These are phyloP conservation scores for Drosophila melanosoma DNA, from an alignment of 2,888 invertebrate genomes.

Conservation along the genomic window DNA sequence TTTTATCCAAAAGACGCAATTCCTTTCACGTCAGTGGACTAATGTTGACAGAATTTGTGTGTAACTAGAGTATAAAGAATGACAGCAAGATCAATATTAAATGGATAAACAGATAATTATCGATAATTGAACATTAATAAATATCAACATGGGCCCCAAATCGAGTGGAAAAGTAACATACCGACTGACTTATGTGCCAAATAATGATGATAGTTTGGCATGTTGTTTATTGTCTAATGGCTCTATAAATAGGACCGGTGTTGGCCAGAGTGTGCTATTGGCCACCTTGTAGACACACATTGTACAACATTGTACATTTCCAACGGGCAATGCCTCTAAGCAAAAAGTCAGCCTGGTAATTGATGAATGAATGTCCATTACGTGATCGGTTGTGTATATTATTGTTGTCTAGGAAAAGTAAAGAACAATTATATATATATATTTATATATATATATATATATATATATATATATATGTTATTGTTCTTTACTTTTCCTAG, in stretches of 20 bases:
- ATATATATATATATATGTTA: too few species aligned
- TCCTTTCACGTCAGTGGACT: background rate
- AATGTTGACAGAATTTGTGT: slow-evolving; percentile 1
- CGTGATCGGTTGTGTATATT: slow-evolving; percentile 23
- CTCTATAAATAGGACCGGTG: slow-evolving; percentile 48
- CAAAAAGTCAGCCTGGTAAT: slow-evolving; percentile 39
- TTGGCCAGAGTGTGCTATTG: slow-evolving; percentile 24
- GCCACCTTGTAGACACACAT: slow-evolving; percentile 49
- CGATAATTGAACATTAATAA: slow-evolving; percentile 70
- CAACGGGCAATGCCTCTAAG: slow-evolving; percentile 28
- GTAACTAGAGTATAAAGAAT: slow-evolving; percentile 2
- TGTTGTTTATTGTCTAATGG: slow-evolving; percentile 43
- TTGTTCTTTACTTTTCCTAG: too few species aligned
- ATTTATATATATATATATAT: too few species aligned
- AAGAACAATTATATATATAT: slow-evolving; percentile 10
- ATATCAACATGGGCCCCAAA: slow-evolving; percentile 51
- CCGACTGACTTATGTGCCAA: slow-evolving; percentile 41
- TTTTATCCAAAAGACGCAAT: background rate
- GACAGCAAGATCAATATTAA: slow-evolving; percentile 16
- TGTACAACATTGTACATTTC: slow-evolving; percentile 47
- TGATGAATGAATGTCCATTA: slow-evolving; percentile 62
- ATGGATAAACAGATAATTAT: slow-evolving; percentile 67
- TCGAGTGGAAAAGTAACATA: slow-evolving; percentile 17
- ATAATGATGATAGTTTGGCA: slow-evolving; percentile 60
- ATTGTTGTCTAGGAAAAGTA: slow-evolving; percentile 2